Evolutionary conservation across 2,888 invertebrate genomes (phyloP), one percentile per base, ranked within the genome.

Genomic region (Autographa pulchrina): DNA sequence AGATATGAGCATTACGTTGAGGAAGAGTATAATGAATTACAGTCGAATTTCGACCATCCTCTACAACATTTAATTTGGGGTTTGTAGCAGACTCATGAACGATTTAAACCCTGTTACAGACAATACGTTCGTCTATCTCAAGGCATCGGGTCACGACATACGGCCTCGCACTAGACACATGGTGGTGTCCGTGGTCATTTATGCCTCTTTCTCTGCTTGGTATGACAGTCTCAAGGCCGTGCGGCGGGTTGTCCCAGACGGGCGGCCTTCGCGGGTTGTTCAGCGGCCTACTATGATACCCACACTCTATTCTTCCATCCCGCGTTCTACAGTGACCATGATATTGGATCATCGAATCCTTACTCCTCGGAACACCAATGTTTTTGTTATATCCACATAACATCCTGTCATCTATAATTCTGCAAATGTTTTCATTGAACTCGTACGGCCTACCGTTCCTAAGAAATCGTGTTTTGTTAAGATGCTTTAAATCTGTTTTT

Each of bases 341-440:
- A 13, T 92, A 67, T 2, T 85, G 67, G 6, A 82, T 31, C 0
- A 75, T 65, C 0, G 59, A 69, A 25, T 88, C 73, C 4, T 86
- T 81, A 61, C 80, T 84, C 11, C 73, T 56, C 9, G 89, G 86
- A 2, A 56, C 72, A 0, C 93, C 94, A n/a, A 88, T 25, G 77
- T 94, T 95, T 65, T 77, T 90, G 70, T 95, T 88, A 65, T 87
- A 95, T 8, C 94, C 94, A 78, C 94, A 95, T 3, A 94, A 81
- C 3, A 92, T 54, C 80, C 93, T 89, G 54, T 94, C 91, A 38
- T 92, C 91, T 6, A 94, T 76, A 11, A 78, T 52, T 84, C 83
- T 88, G 72, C 94, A 95, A 41, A 86, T 38, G 16, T 72, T 88
- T 41, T 90, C 79, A 62, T 94, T 89, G 65, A 92, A 94, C 20